Evolutionary conservation across 1,140 invertebrate species (phyloP).

Genomic region (Drosophila busckii): DNA sequence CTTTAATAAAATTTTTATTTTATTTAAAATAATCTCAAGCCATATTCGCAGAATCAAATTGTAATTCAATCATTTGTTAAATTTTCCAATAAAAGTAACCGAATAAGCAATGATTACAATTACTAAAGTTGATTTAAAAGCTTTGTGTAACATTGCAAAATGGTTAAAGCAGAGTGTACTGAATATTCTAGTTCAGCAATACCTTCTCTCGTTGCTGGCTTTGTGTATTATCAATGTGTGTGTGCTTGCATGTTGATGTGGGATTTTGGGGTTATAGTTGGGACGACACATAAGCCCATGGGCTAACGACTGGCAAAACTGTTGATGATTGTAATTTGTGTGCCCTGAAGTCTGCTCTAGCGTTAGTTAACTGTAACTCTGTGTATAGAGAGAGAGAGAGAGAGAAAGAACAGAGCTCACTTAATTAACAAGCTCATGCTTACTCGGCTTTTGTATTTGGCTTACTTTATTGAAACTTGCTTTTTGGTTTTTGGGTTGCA

Average conservation of each 20-base stretch:
- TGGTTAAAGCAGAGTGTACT: constrained; percentile 10
- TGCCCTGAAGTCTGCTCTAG: constrained; percentile 15
- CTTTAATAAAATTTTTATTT: too few relatives aligned
- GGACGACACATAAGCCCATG: constrained; percentile 13
- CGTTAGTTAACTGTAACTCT: constrained; percentile 1
- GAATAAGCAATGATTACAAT: too few relatives aligned
- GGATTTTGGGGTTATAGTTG: constrained; percentile 36
- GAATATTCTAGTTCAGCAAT: too few relatives aligned
- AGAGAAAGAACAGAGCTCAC: constrained; percentile 13
- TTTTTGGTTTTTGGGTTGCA: constrained; percentile 73
- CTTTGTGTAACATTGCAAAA: too few relatives aligned
- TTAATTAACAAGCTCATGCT: constrained; percentile 56
- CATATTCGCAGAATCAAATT: too few relatives aligned
- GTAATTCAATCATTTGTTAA: too few relatives aligned
- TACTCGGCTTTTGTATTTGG: background rate
- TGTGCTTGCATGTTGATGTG: constrained; percentile 34
- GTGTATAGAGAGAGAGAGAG: background rate
- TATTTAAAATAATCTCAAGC: too few relatives aligned
- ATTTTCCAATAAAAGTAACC: too few relatives aligned
- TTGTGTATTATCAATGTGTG: constrained; percentile 13
- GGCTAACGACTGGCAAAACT: constrained; percentile 54
- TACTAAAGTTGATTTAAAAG: too few relatives aligned
- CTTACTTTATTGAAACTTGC: background rate
- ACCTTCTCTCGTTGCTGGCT: constrained; percentile 3
- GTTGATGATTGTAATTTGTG: constrained; percentile 59